Conservation (phyloP, 2,888 invertebrate genomes). For the Achlya flavicornis region DNA sequence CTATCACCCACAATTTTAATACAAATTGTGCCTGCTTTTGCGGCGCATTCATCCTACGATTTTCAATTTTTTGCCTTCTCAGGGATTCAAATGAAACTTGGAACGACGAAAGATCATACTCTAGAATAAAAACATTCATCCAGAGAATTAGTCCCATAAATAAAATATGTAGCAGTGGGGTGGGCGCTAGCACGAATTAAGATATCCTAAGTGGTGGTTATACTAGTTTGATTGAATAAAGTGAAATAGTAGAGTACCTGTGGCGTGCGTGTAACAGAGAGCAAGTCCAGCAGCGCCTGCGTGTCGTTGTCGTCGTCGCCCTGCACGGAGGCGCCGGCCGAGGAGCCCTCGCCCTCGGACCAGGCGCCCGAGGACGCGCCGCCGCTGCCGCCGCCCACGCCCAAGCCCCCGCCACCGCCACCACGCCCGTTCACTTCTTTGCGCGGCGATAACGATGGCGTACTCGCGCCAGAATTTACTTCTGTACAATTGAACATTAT, state of each 20-base stretch:
- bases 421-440: conserved; percentile 85
- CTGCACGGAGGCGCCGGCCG: conserved; percentile 88
- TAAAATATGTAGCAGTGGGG: too few relatives aligned
- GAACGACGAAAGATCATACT: too few relatives aligned
- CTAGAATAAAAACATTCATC: too few relatives aligned
- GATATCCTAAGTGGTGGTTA: too few relatives aligned
- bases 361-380: conserved; percentile 87
- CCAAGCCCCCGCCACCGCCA: conserved; percentile 60
- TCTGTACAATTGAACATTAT: conserved; percentile 47
- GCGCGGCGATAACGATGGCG: conserved; percentile 87
- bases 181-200: too few relatives aligned
- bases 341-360: conserved; percentile 91
- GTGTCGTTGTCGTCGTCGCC: conserved; percentile 89
- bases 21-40: too few relatives aligned
- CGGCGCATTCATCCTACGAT: too few relatives aligned
- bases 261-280: conserved; percentile 90
- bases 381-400: conserved; percentile 75
- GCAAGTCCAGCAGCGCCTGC: conserved; percentile 87
- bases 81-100: too few relatives aligned
- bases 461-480: conserved; percentile 78
- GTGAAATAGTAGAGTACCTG: conserved; percentile 73
- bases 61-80: too few relatives aligned
- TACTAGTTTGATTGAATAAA: not conserved
- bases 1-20: too few relatives aligned
- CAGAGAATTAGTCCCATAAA: too few relatives aligned